A percentile compares a stretch with the other conserved stretches of the same genome.
Conservation (phyloP, 2,888 invertebrate species). For the Alitta virens region DNA sequence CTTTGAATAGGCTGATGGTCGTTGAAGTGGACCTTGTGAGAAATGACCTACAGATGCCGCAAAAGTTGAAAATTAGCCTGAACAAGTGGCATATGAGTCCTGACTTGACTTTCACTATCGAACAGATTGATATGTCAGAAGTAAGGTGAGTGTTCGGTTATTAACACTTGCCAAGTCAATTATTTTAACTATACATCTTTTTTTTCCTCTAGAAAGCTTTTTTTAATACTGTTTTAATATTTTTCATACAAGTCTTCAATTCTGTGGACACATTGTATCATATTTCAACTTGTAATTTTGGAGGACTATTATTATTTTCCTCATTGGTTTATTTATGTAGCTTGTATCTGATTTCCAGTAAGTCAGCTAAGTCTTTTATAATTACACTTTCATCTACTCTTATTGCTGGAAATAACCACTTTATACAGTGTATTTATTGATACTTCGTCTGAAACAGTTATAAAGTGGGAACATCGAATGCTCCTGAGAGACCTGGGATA, state of each 20-base stretch:
- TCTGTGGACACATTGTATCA: neutral
- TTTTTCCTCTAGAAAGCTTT: no score
- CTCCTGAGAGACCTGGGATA: slow-evolving; percentile 29
- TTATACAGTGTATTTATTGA: no score
- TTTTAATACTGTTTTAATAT: neutral
- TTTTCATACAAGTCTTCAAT: neutral
- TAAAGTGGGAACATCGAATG: slow-evolving; percentile 26
- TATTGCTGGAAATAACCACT: no score
- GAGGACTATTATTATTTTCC: no score
- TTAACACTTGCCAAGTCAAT: no score
- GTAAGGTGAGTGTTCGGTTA: slow-evolving; percentile 23
- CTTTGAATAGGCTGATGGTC: slow-evolving; percentile 40
- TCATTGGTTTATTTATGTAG: no score
- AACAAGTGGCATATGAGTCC: slow-evolving; percentile 33
- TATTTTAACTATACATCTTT: no score
- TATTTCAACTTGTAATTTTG: neutral
- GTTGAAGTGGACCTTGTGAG: slow-evolving; percentile 37
- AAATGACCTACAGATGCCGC: slow-evolving; percentile 18
- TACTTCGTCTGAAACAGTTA: no score
- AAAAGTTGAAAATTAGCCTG: slow-evolving; percentile 30
- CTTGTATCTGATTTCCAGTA: no score
- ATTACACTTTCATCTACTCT: no score
- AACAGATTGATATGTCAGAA: slow-evolving; percentile 17
- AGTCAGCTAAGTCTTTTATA: no score
- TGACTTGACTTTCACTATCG: slow-evolving; percentile 31